Percentiles rank a stretch among this genome's conserved stretches.
These are phyloP conservation scores for Calliopum simillimum DNA, from an alignment of 2,888 invertebrate genomes.

Conservation along the genomic window DNA sequence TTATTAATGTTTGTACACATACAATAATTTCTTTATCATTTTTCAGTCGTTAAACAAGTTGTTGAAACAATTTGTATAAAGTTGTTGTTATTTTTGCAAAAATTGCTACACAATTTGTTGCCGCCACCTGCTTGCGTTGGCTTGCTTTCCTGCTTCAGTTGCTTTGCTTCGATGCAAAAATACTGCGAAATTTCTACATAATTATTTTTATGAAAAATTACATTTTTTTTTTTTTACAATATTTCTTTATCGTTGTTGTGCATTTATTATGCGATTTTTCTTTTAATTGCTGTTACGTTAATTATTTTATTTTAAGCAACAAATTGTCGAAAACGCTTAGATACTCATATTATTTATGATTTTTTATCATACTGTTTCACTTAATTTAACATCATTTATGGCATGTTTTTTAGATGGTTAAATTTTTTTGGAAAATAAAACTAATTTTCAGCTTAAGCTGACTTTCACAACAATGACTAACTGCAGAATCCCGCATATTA, in stretches of 20 bases:
- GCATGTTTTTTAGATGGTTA: too few species aligned
- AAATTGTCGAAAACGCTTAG: too few species aligned
- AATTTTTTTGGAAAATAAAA: too few species aligned
- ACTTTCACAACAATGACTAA: too few species aligned
- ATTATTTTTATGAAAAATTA: not conserved
- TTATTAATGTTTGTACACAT: not conserved
- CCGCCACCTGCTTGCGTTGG: not conserved
- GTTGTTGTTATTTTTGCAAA: not conserved
- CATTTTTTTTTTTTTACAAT: not conserved
- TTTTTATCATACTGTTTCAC: too few species aligned
- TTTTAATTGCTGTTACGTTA: not conserved
- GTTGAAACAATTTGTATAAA: not conserved
- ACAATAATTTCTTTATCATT: conserved; percentile 7
- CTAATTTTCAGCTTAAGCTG: too few species aligned
- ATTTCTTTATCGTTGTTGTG: not conserved
- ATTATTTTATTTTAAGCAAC: not conserved
- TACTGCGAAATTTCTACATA: not conserved
- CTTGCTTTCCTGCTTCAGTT: not conserved
- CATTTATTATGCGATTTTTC: not conserved
- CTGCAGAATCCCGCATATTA: too few species aligned
- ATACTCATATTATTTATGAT: too few species aligned
- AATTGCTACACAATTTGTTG: conserved; percentile 2
- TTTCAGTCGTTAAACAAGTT: conserved; percentile 2
- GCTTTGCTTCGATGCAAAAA: too few species aligned
- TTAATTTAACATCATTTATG: too few species aligned